Evolutionary conservation across 2,797 vertebrate species (phyloP).

Genomic region (Xyrichtys novacula): DNA sequence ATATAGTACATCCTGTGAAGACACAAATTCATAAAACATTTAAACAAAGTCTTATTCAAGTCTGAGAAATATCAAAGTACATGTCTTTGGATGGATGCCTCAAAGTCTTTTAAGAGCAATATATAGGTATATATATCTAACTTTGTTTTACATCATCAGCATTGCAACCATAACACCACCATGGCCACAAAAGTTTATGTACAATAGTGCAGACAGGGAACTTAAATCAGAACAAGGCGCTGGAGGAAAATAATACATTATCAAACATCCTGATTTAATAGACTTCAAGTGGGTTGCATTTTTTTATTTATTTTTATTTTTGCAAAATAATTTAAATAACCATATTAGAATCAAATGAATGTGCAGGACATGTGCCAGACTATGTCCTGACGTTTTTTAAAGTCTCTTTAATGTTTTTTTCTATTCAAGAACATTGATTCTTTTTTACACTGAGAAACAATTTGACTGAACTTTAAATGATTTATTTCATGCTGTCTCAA

Average conservation of each 20-base stretch:
- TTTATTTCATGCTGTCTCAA: background rate
- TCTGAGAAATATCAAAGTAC: conserved; percentile 82
- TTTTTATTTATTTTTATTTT: too few relatives aligned
- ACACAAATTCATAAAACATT: conserved; percentile 72
- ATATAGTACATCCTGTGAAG: conserved; percentile 74
- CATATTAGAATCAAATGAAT: conserved; percentile 19
- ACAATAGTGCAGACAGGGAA: conserved; percentile 85
- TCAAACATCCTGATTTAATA: conserved; percentile 52
- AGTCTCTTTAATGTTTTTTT: conserved; percentile 1
- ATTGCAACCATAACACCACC: conserved; percentile 76
- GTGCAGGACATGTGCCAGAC: conserved; percentile 36
- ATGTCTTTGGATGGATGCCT: conserved; percentile 86
- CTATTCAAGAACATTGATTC: background rate
- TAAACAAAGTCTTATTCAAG: conserved; percentile 82
- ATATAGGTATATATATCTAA: conserved; percentile 33
- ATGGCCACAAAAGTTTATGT: conserved; percentile 77
- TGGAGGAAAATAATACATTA: conserved; percentile 61
- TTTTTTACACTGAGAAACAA: conserved; percentile 23
- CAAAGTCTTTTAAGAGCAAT: conserved; percentile 72
- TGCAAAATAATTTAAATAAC: conserved; percentile 35
- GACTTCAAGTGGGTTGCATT: conserved; percentile 55
- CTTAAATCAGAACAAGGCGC: conserved; percentile 75
- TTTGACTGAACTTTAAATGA: conserved; percentile 10
- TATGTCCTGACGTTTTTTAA: conserved; percentile 2
- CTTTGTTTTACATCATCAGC: conserved; percentile 63